Evolutionary conservation across 2,888 invertebrate species (phyloP).

Genomic region (Allophyes oxyacanthae): DNA sequence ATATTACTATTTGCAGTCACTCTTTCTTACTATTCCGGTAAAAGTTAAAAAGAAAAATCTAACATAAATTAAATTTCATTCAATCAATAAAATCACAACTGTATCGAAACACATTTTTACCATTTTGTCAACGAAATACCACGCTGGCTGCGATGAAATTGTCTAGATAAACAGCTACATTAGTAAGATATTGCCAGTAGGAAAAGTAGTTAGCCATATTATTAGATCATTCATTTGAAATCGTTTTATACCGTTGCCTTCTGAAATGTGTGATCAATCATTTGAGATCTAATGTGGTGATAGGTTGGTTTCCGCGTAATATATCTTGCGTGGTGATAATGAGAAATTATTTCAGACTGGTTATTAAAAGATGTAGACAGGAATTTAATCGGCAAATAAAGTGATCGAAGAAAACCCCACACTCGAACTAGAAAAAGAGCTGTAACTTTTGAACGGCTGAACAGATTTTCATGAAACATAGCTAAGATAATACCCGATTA

Average conservation of each 20-base stretch:
- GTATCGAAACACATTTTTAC: background rate
- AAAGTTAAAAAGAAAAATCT: too few species aligned
- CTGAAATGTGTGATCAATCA: constrained; percentile 55
- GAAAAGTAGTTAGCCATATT: constrained; percentile 49
- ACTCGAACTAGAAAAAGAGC: too few species aligned
- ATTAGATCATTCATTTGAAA: constrained; percentile 52
- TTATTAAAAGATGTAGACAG: constrained; percentile 37
- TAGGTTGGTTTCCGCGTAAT: constrained; percentile 53
- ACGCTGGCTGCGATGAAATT: constrained; percentile 20
- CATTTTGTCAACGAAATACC: constrained; percentile 34
- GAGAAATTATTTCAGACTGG: constrained; percentile 39
- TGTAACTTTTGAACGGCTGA: too few species aligned
- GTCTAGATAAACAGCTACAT: constrained; percentile 45
- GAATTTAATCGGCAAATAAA: constrained; percentile 38
- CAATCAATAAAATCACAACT: too few species aligned
- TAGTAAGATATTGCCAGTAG: constrained; percentile 43
- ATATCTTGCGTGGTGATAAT: constrained; percentile 47
- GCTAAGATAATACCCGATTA: too few species aligned
- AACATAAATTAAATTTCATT: too few species aligned
- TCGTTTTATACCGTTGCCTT: constrained; percentile 45
- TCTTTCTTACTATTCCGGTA: too few species aligned
- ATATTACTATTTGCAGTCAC: too few species aligned
- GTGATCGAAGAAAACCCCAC: constrained; percentile 5
- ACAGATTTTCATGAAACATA: too few species aligned
- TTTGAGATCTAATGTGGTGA: constrained; percentile 50